Conservation (phyloP, 2,888 invertebrate species). For the Bibio marci region DNA sequence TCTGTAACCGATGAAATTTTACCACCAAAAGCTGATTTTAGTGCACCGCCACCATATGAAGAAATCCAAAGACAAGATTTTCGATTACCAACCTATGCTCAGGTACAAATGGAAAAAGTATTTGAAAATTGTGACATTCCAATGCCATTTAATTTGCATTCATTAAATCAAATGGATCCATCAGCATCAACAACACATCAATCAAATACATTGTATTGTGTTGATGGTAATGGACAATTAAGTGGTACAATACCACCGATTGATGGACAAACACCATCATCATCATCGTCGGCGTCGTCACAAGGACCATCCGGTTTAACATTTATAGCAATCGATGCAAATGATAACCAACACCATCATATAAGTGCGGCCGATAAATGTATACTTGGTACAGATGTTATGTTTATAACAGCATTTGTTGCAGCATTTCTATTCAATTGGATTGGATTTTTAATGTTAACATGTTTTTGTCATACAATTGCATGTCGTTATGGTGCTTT, state of each 20-base stretch:
- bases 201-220: conserved; percentile 8
- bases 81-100: conserved; percentile 70
- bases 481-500: conserved; percentile 85
- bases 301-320: conserved; percentile 40
- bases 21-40: conserved; percentile 68
- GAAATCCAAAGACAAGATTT: conserved; percentile 13
- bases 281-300: conserved; percentile 16
- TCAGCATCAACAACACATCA: conserved; percentile 13
- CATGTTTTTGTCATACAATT: conserved; percentile 89
- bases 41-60: conserved; percentile 78
- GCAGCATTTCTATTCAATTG: conserved; percentile 93
- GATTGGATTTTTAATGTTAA: conserved; percentile 66
- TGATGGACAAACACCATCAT: conserved; percentile 4
- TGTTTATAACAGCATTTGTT: conserved; percentile 87
- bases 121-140: conserved; percentile 53
- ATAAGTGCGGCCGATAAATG: conserved; percentile 54
- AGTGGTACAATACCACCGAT: conserved; percentile 17
- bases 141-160: conserved; percentile 17
- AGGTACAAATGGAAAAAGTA: conserved; percentile 76
- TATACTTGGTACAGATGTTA: conserved; percentile 78
- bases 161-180: conserved; percentile 12
- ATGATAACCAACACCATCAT: conserved; percentile 51
- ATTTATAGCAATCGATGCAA: conserved; percentile 56
- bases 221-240: background rate
- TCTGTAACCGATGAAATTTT: conserved; percentile 58